Conservation (phyloP, 2,888 invertebrate genomes). For the Clivina fossor region DNA sequence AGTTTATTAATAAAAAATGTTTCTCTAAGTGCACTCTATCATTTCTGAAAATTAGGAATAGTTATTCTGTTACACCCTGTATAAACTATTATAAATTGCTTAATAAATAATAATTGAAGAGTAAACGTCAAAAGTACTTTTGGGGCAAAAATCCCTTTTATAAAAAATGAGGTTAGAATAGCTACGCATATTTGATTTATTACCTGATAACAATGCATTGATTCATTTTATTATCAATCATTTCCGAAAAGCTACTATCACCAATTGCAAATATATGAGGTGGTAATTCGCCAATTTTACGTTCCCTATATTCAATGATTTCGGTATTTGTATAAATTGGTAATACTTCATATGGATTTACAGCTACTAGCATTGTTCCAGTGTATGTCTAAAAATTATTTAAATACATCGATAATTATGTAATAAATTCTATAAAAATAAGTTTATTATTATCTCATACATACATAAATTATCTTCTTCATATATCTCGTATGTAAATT, state of each 20-base stretch:
- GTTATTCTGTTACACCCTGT: too few relatives aligned
- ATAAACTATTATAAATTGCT: too few relatives aligned
- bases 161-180: too few relatives aligned
- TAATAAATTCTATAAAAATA: constrained; percentile 10
- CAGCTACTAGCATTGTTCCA: constrained; percentile 90
- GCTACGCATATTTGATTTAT: constrained; percentile 8
- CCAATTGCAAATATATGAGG: constrained; percentile 97
- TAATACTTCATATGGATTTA: constrained; percentile 92
- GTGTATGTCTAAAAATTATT: constrained; percentile 83
- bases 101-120: too few relatives aligned
- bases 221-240: constrained; percentile 72
- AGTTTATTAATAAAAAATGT: too few relatives aligned
- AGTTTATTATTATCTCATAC: constrained; percentile 47
- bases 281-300: constrained; percentile 81
- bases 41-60: too few relatives aligned
- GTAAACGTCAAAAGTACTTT: not conserved
- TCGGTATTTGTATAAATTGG: constrained; percentile 93
- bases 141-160: too few relatives aligned
- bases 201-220: constrained; percentile 95
- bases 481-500: constrained; percentile 89
- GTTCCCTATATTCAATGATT: constrained; percentile 79
- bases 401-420: constrained; percentile 12
- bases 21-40: too few relatives aligned
- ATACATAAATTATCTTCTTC: constrained; percentile 88
- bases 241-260: constrained; percentile 83